Percentiles rank a stretch among this genome's conserved stretches.
phyloP scores from a whole-genome alignment of 2,888 invertebrate genomes.

The Pterobdella sp. region DNA sequence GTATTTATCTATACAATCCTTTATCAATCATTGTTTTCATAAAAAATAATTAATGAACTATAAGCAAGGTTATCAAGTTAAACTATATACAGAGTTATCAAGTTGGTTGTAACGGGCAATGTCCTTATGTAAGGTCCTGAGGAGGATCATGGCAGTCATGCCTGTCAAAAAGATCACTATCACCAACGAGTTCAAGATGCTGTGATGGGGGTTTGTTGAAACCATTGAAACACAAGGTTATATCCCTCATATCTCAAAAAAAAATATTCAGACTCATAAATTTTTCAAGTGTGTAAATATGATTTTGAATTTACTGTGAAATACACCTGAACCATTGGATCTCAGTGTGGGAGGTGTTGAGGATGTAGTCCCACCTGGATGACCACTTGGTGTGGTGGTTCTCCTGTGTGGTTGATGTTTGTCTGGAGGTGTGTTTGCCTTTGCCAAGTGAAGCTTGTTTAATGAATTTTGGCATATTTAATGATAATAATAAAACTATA shows the following conservation, averaged over 20 bases:
- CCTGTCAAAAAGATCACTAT: conserved; percentile 93
- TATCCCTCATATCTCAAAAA: not conserved
- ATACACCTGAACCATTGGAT: conserved; percentile 81
- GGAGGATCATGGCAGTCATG: conserved; percentile 98
- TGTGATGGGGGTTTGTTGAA: conserved; percentile 52
- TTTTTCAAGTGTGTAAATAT: not conserved
- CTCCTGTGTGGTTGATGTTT: conserved; percentile 18
- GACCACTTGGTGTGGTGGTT: conserved; percentile 74
- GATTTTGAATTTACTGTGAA: not conserved
- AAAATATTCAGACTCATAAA: not conserved
- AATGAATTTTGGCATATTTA: no score
- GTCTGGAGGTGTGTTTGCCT: not conserved
- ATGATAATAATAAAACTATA: no score
- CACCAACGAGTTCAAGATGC: conserved; percentile 91
- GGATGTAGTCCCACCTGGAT: conserved; percentile 96
- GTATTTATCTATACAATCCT: no score
- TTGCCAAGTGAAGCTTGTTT: not conserved
- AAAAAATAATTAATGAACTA: no score
- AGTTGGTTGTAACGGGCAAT: conserved; percentile 93
- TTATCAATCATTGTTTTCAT: no score
- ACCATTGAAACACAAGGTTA: no score
- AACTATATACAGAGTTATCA: conserved; percentile 54
- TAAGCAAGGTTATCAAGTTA: no score
- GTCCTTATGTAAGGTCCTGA: conserved; percentile 92
- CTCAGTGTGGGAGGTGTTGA: conserved; percentile 95